phyloP scores from a whole-genome alignment of 2,113 vertebrate species.

The Naja naja region DNA sequence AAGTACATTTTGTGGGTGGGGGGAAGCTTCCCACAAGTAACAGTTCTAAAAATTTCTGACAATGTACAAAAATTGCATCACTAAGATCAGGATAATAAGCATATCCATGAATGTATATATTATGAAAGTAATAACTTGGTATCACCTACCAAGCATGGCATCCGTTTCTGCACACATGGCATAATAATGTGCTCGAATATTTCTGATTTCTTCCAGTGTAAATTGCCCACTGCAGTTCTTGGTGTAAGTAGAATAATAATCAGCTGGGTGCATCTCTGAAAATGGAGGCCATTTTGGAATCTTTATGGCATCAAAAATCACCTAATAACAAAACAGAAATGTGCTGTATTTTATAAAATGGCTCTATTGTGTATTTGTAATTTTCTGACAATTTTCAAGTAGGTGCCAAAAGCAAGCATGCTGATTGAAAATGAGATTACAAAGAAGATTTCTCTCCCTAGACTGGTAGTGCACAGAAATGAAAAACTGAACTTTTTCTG shows the following conservation, averaged over 20 bases:
- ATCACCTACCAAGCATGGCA: conserved; percentile 87
- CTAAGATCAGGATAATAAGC: not conserved
- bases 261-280: conserved; percentile 86
- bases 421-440: not conserved
- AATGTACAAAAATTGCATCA: not conserved
- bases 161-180: conserved; percentile 97
- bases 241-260: conserved; percentile 91
- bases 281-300: conserved; percentile 86
- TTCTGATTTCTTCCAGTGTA: conserved; percentile 82
- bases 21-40: not conserved
- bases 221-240: conserved; percentile 94
- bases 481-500: not conserved
- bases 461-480: not conserved
- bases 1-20: not conserved
- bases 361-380: not conserved
- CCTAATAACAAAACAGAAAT: conserved; percentile 70
- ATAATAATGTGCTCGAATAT: conserved; percentile 90
- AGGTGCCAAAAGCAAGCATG: not conserved
- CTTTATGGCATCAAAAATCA: conserved; percentile 76
- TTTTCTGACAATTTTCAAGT: not conserved
- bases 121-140: not conserved
- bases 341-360: conserved; percentile 12
- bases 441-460: not conserved
- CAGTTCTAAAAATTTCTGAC: not conserved
- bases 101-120: not conserved